Base-by-base conservation (phyloP, 2,113 vertebrate genomes). In the human (Homo sapiens) region DNA sequence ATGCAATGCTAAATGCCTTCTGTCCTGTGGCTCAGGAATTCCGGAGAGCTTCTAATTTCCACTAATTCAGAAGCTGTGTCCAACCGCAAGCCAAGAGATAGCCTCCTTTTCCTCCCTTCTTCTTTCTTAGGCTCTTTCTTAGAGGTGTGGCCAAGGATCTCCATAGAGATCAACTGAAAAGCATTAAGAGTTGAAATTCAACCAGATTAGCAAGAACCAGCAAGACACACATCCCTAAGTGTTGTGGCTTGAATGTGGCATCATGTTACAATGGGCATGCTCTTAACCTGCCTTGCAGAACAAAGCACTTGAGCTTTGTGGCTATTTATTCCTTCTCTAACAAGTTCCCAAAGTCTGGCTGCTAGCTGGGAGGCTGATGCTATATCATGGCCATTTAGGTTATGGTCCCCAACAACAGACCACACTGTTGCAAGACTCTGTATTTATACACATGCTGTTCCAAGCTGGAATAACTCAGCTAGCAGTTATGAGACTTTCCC, bases 61-160 rank as follows among this genome's bases (percentile, higher is more conserved):
- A n/a, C 14, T 1, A 22, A 4, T 14, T 50, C n/a, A 38, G 27
- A 68, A 27, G n/a, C 2, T 40, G 8, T 12, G 25, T 79, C 27
- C 23, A 1, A 9, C 14, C 0, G 0, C 0, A 25, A 22, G 20
- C 25, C 5, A 40, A 76, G 35, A 30, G 17, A 5, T 1, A 30
- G 59, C 18, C 50, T 9, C 23, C 64, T 22, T 2, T 61, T 45
- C 35, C 13, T 8, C 9, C 61, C 18, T 23, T 40, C 13, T 23
- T 0, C 1, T 61, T 3, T 11, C 32, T 4, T 5, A 22, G 61
- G 38, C 25, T 50, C 48, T 5, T n/a, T 13, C 45, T 66, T 13
- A 20, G 23, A 2, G 18, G 32, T 5, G 22, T 40, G 0, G 27
- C 1, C 1, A 16, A 61, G 17, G 80, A 27, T 61, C 72, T 30